Evolutionary conservation across 1,140 invertebrate genomes (phyloP), one percentile per base, ranked within the genome.

Genomic region (Stegodyphus dumicola): DNA sequence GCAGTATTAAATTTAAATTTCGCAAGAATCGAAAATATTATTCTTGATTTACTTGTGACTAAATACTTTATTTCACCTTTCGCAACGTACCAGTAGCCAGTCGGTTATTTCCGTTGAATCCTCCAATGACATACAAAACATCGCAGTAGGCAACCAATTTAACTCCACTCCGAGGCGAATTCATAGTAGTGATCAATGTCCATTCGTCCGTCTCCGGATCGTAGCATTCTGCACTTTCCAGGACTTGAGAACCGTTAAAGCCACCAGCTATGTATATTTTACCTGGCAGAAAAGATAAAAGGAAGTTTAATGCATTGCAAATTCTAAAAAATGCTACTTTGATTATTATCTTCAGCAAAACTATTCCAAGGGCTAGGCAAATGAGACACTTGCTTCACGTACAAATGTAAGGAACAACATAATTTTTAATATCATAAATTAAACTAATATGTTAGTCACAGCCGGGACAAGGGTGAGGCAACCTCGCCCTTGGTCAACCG

Each of bases 141-240:
- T 92, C 93, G 74, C 93, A 92, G 89, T 94, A 94, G 4, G 94
- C 92, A 6, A 95, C 93, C 87, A 95, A 93, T 11, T 93, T 94
- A 0, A 96, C 94, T 2, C 95, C 95, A 4, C 95, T 95, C 75
- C 95, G 91, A 65, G 94, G 92, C 87, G 93, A 94, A 49, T 93
- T 91, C 96, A 98, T 96, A 6, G 93, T 92, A 9, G 93, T 90
- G 65, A 96, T 93, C 88, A 93, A 93, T 7, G 93, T 94, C 95
- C 95, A 96, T 74, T 90, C 89, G 18, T 91, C 89, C 4, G 87
- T 89, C 1, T 86, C 56, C 3, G 91, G 90, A 87, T 91, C 88
- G 86, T 91, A 92, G 64, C 87, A 88, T 87, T 92, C 92, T 0
- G 90, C 90, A 1, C 91, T 89, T 80, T 90, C 89, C 67, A 92